Base-by-base conservation (phyloP, 2,797 vertebrate genomes). In the Anolis apletophallus region DNA sequence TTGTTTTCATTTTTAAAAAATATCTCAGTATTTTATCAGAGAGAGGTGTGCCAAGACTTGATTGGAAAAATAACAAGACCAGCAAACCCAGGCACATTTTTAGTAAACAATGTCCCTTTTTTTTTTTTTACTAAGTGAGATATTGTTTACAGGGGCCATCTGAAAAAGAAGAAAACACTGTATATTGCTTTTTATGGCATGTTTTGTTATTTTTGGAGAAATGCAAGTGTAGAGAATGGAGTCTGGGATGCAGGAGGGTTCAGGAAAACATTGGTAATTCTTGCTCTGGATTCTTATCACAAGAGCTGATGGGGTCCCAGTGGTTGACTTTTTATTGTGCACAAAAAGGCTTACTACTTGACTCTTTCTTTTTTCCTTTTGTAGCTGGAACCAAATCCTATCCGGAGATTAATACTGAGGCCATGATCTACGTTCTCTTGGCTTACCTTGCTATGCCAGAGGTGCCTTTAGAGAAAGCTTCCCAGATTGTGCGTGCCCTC, bases 401-500 rank as follows among this genome's bases (percentile, higher is more conserved):
- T 68, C 75, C 86, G 69, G 40, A 90, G 36, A 57, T n/a, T n/a
- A n/a, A n/a, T n/a, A n/a, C 52, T 2, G 98, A 98, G 94, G 96
- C 96, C 84, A 97, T 95, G 0, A 94, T 97, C 17, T 98, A 98
- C 2, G 93, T 96, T 55, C 93, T 98, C 55, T 91, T 98, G 93
- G 94, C 97, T 8, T 89, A 96, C 64, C 94, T 98, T 77, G 94
- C 93, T 0, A 96, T 97, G 0, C 0, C 54, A 2, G 10, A 54
- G 5, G 81, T 93, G 68, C 86, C 87, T 46, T 71, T 81, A 23
- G 85, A 97, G 55, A 96, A 96, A 0, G 55, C 93, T 10, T 91
- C 96, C 1, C 64, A 85, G 12, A 92, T 98, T 5, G 96, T 98
- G 23, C 94, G 89, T 83, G 98, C 98, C 98, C 95, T 99, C 9